These are phyloP conservation scores for Lymantria dispar DNA, from an alignment of 2,888 invertebrate genomes.

Conservation along the genomic window DNA sequence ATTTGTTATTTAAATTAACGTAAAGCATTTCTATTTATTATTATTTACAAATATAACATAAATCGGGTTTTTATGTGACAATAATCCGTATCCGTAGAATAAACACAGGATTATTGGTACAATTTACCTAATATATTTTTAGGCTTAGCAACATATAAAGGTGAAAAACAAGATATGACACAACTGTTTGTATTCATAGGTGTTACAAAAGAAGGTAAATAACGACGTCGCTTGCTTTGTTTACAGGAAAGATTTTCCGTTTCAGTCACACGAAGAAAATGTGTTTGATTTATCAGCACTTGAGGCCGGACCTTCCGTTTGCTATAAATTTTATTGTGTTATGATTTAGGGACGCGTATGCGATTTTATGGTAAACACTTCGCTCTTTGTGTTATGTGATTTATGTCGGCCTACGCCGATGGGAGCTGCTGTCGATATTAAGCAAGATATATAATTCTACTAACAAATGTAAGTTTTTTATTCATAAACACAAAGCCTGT, in stretches of 20 bases:
- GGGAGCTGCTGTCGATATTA: background rate
- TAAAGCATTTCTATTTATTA: no score
- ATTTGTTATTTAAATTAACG: no score
- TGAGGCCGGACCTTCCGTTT: conserved; percentile 78
- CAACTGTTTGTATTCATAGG: background rate
- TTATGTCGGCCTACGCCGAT: conserved; percentile 50
- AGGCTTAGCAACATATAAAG: background rate
- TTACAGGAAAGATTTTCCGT: conserved; percentile 73
- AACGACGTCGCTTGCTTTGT: conserved; percentile 58
- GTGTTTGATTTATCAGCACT: conserved; percentile 80
- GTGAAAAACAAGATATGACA: background rate
- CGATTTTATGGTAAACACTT: conserved; percentile 81
- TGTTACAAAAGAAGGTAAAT: conserved; percentile 45
- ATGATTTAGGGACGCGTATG: conserved; percentile 77
- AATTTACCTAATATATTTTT: background rate
- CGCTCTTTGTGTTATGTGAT: conserved; percentile 72
- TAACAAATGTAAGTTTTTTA: background rate
- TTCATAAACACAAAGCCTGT: background rate
- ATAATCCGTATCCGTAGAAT: no score
- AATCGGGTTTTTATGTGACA: no score
- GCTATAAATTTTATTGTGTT: conserved; percentile 81
- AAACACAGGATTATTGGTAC: no score
- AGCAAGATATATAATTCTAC: background rate
- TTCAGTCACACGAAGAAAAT: conserved; percentile 76
- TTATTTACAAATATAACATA: no score